Evolutionary conservation across 1,140 invertebrate species (phyloP).

Genomic region (Drosophila bipectinata): DNA sequence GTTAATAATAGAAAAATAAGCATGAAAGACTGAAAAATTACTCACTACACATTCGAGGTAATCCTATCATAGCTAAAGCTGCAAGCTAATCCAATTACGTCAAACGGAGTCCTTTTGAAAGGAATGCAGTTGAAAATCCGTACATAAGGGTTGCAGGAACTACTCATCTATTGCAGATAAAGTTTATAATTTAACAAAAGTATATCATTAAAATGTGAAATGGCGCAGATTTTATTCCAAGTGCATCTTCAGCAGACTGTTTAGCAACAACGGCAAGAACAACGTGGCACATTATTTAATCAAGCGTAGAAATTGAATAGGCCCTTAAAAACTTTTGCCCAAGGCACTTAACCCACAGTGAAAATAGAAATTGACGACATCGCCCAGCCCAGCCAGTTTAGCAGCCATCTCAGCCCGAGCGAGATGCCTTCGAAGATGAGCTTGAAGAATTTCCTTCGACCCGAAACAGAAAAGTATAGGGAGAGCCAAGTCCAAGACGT

Average conservation of each 20-base stretch:
- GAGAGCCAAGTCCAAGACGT: not conserved
- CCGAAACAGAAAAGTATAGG: slow-evolving; percentile 19
- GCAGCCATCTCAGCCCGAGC: slow-evolving; percentile 2
- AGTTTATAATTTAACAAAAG: too few relatives aligned
- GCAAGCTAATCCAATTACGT: not conserved
- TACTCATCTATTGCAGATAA: not conserved
- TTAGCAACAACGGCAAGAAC: slow-evolving; percentile 39
- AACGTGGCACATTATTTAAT: slow-evolving; percentile 81
- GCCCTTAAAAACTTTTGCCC: slow-evolving; percentile 80
- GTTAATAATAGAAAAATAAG: not conserved
- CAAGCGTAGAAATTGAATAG: slow-evolving; percentile 82
- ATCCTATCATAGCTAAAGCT: not conserved
- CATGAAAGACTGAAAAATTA: not conserved
- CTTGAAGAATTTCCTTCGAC: slow-evolving; percentile 26
- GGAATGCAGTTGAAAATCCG: too few relatives aligned
- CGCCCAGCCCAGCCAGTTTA: slow-evolving; percentile 42
- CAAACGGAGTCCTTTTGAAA: not conserved
- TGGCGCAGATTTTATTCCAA: not conserved
- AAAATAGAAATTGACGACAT: slow-evolving; percentile 80
- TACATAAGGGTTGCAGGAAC: too few relatives aligned
- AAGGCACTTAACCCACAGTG: slow-evolving; percentile 77
- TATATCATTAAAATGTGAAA: not conserved
- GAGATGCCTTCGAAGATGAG: slow-evolving; percentile 9
- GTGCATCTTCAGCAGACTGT: slow-evolving; percentile 9
- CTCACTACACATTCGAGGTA: not conserved